Base-by-base conservation (phyloP, 2,888 invertebrate species). In the Drosophila recens region DNA sequence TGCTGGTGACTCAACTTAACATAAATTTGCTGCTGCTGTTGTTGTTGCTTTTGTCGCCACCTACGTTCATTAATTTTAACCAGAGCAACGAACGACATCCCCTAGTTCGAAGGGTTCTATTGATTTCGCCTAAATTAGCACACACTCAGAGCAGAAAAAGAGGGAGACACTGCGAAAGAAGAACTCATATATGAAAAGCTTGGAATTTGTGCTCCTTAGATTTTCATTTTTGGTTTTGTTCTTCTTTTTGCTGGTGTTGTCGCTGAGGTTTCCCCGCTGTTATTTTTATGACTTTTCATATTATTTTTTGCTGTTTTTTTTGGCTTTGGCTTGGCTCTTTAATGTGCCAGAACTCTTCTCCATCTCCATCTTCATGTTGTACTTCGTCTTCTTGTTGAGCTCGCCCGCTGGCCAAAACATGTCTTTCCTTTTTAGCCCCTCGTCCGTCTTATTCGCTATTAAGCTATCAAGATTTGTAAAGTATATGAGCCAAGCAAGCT, bases 401-500 rank as follows among this genome's bases (percentile, higher is more conserved):
- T 74, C 76, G 78, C 75, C 77, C 76, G 75, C 85, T 88, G 79
- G 88, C 87, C 88, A 84, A 81, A 87, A 89, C 87, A 89, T 81
- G 84, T 87, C 83, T 85, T 81, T 85, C 81, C 89, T 79, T 64
- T 85, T 80, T 69, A 59, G 63, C 58, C 58, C n/a, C 52, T 34
- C 54, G 17, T 30, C 30, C 58, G 48, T 53, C 67, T 71, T 56
- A 51, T 56, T 72, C 65, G 79, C 88, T 89, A 89, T 88, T 88
- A 88, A 88, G 81, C 79, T 87, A 90, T 90, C 90, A 87, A 87
- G 90, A 90, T 90, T 89, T 89, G 79, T 80, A 87, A 90, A 90
- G 89, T 90, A 87, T 90, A 90, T 89, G 90, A 89, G 89, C 79
- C 89, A 86, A 80, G 82, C 86, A 76, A 82, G 74, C 82, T 45